phyloP scores from a whole-genome alignment of 2,113 vertebrate genomes.

The Hirundichthys speculiger region DNA sequence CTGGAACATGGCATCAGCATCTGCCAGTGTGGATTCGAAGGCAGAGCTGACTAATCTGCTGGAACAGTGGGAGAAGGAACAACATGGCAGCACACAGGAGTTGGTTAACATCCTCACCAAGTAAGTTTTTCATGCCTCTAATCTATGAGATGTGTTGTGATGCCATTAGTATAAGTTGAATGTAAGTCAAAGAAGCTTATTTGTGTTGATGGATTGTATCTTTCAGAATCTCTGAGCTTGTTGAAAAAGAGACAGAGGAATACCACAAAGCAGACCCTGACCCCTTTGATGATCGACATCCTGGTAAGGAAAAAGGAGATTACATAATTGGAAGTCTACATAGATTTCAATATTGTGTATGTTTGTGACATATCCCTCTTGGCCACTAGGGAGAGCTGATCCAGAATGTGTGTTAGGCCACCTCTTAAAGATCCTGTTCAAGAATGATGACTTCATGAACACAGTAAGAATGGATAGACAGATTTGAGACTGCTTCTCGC shows the following conservation, averaged over 20 bases:
- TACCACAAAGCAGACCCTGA: constrained; percentile 98
- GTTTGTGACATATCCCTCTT: constrained; percentile 42
- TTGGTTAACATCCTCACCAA: constrained; percentile 94
- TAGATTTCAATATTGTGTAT: not conserved
- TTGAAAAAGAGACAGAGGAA: constrained; percentile 97
- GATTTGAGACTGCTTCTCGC: not conserved
- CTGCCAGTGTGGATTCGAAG: constrained; percentile 94
- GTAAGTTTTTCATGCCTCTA: constrained; percentile 74
- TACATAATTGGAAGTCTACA: not conserved
- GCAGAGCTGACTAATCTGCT: constrained; percentile 95
- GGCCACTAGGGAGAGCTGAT: constrained; percentile 90
- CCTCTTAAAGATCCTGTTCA: constrained; percentile 96
- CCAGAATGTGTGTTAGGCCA: constrained; percentile 97
- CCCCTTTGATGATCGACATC: constrained; percentile 98
- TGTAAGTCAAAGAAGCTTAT: not conserved
- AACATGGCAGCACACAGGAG: constrained; percentile 90
- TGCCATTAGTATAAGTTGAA: not conserved
- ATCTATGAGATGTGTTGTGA: not conserved
- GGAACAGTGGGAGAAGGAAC: constrained; percentile 98
- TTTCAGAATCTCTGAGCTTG: constrained; percentile 94
- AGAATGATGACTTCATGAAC: constrained; percentile 99
- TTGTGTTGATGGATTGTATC: constrained; percentile 17
- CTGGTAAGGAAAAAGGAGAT: constrained; percentile 81
- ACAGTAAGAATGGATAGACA: constrained; percentile 81
- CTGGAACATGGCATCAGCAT: constrained; percentile 85